phyloP scores from a whole-genome alignment of 2,888 invertebrate species.

The Hedya salicella region DNA sequence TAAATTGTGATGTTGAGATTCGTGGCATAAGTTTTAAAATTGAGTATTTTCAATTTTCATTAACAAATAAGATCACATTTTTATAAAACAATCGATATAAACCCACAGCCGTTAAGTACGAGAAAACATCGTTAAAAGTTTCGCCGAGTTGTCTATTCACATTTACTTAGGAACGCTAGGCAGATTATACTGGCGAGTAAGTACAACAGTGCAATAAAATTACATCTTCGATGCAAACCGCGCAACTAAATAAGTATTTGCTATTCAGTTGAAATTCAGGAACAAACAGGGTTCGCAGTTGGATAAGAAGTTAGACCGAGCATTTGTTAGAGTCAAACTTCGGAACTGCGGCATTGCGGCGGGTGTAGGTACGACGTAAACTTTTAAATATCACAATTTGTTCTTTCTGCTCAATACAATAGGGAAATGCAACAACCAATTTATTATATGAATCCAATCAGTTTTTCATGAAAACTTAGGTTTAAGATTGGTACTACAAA shows the following conservation, averaged over 20 bases:
- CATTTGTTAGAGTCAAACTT: constrained; percentile 25
- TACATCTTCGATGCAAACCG: constrained; percentile 12
- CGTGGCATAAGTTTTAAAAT: not conserved
- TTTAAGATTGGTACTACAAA: too few species aligned
- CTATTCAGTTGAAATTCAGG: constrained; percentile 21
- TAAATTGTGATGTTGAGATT: too few species aligned
- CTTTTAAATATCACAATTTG: constrained; percentile 1
- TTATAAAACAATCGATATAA: constrained; percentile 7
- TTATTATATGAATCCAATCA: too few species aligned
- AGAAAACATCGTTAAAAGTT: constrained; percentile 41
- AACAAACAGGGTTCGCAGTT: constrained; percentile 31
- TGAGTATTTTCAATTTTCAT: not conserved
- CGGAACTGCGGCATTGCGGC: constrained; percentile 30
- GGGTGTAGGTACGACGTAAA: constrained; percentile 7
- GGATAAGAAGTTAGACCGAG: constrained; percentile 12
- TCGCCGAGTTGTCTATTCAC: constrained; percentile 22
- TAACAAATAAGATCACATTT: not conserved
- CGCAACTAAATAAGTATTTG: constrained; percentile 1
- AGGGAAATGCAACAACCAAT: too few species aligned
- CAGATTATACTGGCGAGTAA: constrained; percentile 25
- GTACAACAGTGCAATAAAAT: constrained; percentile 17
- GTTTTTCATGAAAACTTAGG: too few species aligned
- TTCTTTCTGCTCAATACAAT: not conserved
- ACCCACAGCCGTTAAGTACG: constrained; percentile 21
- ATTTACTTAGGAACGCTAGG: constrained; percentile 28